phyloP scores from a whole-genome alignment of 2,113 vertebrate species.

The Todiramphus chloris region DNA sequence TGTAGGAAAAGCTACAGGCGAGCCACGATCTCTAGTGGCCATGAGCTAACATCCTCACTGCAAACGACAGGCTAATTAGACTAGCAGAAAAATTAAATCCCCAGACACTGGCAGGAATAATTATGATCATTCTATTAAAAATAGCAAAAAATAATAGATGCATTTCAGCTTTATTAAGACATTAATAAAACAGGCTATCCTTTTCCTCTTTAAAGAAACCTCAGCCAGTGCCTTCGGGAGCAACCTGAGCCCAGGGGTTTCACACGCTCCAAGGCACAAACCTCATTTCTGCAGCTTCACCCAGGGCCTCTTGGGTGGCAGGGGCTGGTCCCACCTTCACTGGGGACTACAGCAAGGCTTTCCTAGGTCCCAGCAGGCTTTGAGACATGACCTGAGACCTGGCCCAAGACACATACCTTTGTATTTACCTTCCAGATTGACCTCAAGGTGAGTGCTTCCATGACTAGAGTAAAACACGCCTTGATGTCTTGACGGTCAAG shows the following conservation, averaged over 20 bases:
- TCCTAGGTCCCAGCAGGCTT: neutral
- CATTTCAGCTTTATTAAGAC: constrained; percentile 28
- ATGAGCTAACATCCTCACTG: neutral
- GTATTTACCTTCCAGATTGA: neutral
- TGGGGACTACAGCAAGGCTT: neutral
- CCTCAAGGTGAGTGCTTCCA: neutral
- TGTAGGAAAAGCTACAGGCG: neutral
- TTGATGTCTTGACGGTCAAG: neutral
- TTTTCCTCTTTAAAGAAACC: neutral
- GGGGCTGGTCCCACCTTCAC: neutral
- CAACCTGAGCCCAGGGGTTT: neutral
- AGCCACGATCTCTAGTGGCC: neutral
- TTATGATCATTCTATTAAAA: constrained; percentile 24
- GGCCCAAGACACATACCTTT: neutral
- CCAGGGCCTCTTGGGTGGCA: neutral
- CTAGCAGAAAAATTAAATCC: neutral
- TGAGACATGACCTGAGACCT: neutral
- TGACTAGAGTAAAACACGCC: neutral
- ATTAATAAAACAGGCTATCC: neutral
- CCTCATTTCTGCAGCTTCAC: neutral
- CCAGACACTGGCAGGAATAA: constrained; percentile 15
- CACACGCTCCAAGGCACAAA: rapidly evolving
- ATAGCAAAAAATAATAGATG: constrained; percentile 5
- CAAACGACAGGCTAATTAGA: neutral
- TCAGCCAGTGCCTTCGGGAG: neutral